Evolutionary conservation across 2,113 vertebrate species (phyloP).

Genomic region (Tychaedon coryphoeus): DNA sequence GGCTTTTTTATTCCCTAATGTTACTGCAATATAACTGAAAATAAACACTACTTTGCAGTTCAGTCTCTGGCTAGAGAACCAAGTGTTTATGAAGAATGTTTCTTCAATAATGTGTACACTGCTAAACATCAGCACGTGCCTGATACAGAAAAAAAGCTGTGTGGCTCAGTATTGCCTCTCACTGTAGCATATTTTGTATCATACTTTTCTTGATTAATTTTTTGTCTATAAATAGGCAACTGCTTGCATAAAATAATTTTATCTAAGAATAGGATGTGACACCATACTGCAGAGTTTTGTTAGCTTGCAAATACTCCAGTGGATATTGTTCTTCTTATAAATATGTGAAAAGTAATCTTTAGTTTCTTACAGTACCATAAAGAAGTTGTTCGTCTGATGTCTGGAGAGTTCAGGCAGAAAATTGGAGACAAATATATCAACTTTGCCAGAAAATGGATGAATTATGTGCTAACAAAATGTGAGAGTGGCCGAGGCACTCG

Average conservation of each 20-base stretch:
- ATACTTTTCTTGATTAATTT: background rate
- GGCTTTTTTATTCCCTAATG: background rate
- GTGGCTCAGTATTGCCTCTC: background rate
- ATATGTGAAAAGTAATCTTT: conserved; percentile 28
- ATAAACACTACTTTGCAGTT: background rate
- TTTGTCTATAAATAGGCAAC: background rate
- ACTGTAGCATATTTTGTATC: background rate
- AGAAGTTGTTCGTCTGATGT: conserved; percentile 98
- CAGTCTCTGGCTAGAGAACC: background rate
- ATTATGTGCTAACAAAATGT: conserved; percentile 95
- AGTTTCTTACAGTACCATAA: conserved; percentile 89
- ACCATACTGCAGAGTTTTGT: background rate
- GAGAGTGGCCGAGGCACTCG: conserved; percentile 96
- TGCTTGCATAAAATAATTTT: background rate
- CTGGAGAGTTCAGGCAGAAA: conserved; percentile 93
- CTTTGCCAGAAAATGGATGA: conserved; percentile 99
- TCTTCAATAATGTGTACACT: background rate
- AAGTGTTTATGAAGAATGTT: background rate
- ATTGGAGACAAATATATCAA: conserved; percentile 95
- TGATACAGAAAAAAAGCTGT: background rate
- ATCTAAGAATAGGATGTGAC: background rate
- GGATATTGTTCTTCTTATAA: background rate
- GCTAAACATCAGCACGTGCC: background rate
- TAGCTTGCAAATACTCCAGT: background rate
- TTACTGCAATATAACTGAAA: background rate